Evolutionary conservation across 2,888 invertebrate genomes (phyloP).

Genomic region (Abscondita cerata): DNA sequence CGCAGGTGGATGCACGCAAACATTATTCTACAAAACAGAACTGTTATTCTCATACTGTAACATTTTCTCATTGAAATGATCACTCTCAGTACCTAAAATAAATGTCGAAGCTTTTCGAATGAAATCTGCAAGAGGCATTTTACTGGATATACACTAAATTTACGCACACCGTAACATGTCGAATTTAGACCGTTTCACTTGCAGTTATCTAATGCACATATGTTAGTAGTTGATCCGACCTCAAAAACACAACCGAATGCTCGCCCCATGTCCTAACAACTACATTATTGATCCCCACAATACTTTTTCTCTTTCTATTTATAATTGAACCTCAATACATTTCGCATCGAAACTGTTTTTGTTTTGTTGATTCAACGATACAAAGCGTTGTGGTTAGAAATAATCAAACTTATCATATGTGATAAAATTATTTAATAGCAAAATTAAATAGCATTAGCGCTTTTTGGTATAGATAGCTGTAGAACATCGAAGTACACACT

Average conservation of each 20-base stretch:
- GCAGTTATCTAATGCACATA: conserved; percentile 34
- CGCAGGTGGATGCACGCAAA: conserved; percentile 94
- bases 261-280: conserved; percentile 35
- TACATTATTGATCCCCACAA: conserved; percentile 34
- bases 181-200: no score
- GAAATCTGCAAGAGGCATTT: conserved; percentile 80
- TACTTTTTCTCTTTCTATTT: conserved; percentile 3
- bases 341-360: no score
- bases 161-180: background rate
- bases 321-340: background rate
- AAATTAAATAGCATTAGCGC: background rate
- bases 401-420: background rate
- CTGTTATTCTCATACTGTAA: conserved; percentile 78
- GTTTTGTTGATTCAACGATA: background rate
- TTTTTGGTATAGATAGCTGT: no score
- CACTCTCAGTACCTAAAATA: conserved; percentile 72
- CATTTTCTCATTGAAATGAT: conserved; percentile 62
- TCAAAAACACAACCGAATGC: conserved; percentile 34
- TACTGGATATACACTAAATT: conserved; percentile 32
- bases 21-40: conserved; percentile 92
- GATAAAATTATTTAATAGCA: conserved; percentile 1
- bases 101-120: conserved; percentile 81
- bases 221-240: conserved; percentile 29
- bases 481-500: no score
- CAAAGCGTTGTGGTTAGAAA: background rate